phyloP scores from a whole-genome alignment of 2,113 vertebrate species.

The Aptenodytes forsteri region DNA sequence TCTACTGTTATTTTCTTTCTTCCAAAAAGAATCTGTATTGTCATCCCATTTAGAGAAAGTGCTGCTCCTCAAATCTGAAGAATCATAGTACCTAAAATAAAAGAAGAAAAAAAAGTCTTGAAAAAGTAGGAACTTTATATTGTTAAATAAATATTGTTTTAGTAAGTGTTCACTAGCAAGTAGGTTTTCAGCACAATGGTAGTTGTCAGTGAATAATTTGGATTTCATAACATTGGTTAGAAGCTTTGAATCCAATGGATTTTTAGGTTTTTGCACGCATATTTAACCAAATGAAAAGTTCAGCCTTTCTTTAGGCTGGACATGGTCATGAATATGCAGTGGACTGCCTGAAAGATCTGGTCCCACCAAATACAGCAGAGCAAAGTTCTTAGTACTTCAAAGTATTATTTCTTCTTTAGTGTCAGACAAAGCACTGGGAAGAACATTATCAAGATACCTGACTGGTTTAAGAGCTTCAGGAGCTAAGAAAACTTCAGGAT shows the following conservation, averaged over 20 bases:
- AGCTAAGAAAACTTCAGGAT: background rate
- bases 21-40: conserved; percentile 79
- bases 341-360: background rate
- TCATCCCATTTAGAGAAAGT: conserved; percentile 84
- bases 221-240: background rate
- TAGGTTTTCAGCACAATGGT: background rate
- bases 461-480: background rate
- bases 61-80: conserved; percentile 71
- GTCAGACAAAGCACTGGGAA: background rate
- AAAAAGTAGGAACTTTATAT: background rate
- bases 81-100: conserved; percentile 76
- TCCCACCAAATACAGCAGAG: background rate
- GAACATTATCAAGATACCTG: background rate
- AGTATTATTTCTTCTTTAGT: background rate
- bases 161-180: background rate
- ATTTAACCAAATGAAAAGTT: background rate
- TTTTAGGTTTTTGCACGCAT: background rate
- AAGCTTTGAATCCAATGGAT: background rate
- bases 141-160: background rate
- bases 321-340: background rate
- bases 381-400: background rate
- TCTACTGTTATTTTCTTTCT: conserved; percentile 76
- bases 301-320: background rate
- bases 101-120: background rate
- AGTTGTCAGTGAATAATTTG: background rate